A percentile compares a stretch with the other conserved stretches of the same genome.
Conservation (phyloP, 2,888 invertebrate genomes). For the Nymphalis c-album region DNA sequence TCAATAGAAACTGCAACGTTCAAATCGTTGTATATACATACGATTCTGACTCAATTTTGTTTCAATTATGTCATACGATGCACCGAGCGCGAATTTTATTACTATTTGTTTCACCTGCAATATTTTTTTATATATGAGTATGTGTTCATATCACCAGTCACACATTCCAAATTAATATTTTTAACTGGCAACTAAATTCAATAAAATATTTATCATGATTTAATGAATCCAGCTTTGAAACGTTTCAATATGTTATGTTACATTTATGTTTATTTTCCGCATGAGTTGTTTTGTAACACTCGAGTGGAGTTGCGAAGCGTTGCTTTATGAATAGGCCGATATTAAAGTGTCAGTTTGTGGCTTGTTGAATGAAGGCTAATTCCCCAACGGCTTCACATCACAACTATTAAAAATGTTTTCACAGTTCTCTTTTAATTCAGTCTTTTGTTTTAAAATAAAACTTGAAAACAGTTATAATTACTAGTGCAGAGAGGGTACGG, state of each 20-base stretch:
- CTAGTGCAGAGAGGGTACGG: neutral
- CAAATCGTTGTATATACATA: no score
- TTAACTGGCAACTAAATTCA: neutral
- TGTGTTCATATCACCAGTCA: no score
- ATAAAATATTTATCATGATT: neutral
- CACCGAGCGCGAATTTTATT: no score
- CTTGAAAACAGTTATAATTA: neutral
- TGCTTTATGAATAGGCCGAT: constrained; percentile 13
- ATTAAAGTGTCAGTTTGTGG: constrained; percentile 17
- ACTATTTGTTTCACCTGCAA: no score
- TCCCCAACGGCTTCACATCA: neutral
- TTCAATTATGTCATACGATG: no score
- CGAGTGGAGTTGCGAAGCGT: constrained; percentile 8
- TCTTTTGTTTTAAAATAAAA: constrained; percentile 7
- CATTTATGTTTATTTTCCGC: constrained; percentile 22
- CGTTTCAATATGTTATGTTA: constrained; percentile 15
- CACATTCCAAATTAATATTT: no score
- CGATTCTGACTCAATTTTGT: no score
- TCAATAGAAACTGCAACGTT: no score
- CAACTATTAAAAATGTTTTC: constrained; percentile 8
- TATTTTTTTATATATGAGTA: no score
- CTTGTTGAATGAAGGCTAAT: constrained; percentile 9
- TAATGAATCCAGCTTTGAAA: neutral
- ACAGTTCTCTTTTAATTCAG: constrained; percentile 2
- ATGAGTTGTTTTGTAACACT: constrained; percentile 1